These are phyloP conservation scores for Rhingia rostrata DNA, from an alignment of 2,888 invertebrate species.

Conservation along the genomic window DNA sequence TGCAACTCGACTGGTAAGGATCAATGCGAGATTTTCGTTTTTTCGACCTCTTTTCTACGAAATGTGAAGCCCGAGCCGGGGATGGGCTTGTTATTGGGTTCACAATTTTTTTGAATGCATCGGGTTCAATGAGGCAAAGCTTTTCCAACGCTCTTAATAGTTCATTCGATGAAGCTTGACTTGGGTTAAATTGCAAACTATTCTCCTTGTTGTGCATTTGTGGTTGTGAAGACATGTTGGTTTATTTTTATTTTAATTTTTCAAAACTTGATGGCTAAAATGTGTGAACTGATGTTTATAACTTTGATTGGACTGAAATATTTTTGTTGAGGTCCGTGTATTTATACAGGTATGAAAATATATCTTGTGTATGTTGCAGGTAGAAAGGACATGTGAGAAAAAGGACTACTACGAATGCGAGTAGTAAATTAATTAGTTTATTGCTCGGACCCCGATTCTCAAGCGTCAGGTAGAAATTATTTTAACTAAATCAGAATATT, in stretches of 20 bases:
- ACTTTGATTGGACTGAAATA: not conserved
- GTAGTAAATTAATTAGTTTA: not conserved
- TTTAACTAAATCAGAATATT: too few relatives aligned
- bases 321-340: not conserved
- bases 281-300: not conserved
- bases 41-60: conserved; percentile 41
- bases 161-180: conserved; percentile 7
- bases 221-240: not conserved
- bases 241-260: too few relatives aligned
- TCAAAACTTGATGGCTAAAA: not conserved
- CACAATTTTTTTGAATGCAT: conserved; percentile 32
- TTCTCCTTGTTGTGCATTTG: not conserved
- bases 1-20: conserved; percentile 25
- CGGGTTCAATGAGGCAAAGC: conserved; percentile 37
- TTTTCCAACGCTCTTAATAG: conserved; percentile 30
- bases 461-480: not conserved
- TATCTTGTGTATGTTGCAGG: not conserved
- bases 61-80: conserved; percentile 5
- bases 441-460: not conserved
- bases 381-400: not conserved
- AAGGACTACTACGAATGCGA: too few relatives aligned
- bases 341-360: conserved; percentile 1
- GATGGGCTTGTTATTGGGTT: conserved; percentile 37
- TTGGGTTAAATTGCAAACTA: not conserved
- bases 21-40: not conserved